phyloP scores from a whole-genome alignment of 2,113 vertebrate genomes.

The Danionella cerebrum region DNA sequence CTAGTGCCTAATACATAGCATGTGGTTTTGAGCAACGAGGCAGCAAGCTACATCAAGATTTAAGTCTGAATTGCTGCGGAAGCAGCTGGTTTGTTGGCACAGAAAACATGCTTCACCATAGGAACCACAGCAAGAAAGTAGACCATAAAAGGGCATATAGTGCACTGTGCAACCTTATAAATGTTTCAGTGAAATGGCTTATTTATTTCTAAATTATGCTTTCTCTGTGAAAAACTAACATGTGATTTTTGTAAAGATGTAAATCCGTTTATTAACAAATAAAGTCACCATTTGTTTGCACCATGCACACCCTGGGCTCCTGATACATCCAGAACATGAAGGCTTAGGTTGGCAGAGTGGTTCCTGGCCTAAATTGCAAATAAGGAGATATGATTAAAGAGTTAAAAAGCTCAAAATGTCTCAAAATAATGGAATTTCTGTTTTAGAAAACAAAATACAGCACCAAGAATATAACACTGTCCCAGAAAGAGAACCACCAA shows the following conservation, averaged over 20 bases:
- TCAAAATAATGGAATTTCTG: not conserved
- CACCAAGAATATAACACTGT: conserved; percentile 18
- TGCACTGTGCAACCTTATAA: not conserved
- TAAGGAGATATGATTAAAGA: conserved; percentile 7
- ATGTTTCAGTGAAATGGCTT: not conserved
- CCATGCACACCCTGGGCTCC: conserved; percentile 45
- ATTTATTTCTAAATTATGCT: not conserved
- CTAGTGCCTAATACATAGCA: too few relatives aligned
- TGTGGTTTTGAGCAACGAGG: too few relatives aligned
- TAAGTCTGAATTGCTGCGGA: too few relatives aligned
- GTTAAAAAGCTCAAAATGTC: not conserved
- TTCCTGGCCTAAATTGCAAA: conserved; percentile 13
- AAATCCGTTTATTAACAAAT: too few relatives aligned
- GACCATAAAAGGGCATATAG: not conserved
- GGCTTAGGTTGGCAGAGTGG: conserved; percentile 30
- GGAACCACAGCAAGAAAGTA: not conserved
- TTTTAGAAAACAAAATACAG: not conserved
- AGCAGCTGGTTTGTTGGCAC: not conserved
- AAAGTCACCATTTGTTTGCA: conserved; percentile 40
- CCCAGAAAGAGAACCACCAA: not conserved
- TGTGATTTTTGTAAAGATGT: too few relatives aligned
- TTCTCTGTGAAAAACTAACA: too few relatives aligned
- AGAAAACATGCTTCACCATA: not conserved
- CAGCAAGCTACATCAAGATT: too few relatives aligned
- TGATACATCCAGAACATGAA: conserved; percentile 42